Percentiles rank a stretch among this genome's conserved stretches.
phyloP scores from a whole-genome alignment of 1,140 invertebrate species.

The Helicoverpa armigera region DNA sequence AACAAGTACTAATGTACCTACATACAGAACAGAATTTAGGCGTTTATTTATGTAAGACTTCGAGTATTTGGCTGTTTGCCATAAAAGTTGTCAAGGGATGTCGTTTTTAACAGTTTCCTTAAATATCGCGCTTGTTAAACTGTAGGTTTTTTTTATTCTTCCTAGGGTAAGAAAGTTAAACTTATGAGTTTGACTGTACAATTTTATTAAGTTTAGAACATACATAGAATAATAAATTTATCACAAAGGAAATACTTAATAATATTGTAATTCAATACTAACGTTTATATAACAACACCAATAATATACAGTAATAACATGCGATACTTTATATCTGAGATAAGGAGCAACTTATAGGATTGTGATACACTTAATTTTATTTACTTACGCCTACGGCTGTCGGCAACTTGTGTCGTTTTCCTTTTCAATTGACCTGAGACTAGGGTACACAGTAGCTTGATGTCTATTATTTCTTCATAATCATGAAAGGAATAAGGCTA shows the following conservation, averaged over 20 bases:
- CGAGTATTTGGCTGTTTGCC: not conserved
- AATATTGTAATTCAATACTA: too few relatives aligned
- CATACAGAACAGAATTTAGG: not conserved
- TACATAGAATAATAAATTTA: too few relatives aligned
- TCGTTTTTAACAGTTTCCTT: slow-evolving; percentile 12
- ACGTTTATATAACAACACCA: too few relatives aligned
- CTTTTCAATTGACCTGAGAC: too few relatives aligned
- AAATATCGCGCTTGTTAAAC: not conserved
- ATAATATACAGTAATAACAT: too few relatives aligned
- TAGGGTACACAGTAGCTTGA: not conserved
- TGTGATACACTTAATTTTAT: too few relatives aligned
- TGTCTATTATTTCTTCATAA: not conserved
- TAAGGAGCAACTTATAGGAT: too few relatives aligned
- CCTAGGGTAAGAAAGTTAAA: too few relatives aligned
- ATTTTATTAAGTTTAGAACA: not conserved
- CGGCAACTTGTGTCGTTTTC: not conserved
- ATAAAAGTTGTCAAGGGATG: not conserved
- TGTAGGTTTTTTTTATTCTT: not conserved
- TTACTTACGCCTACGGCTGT: not conserved
- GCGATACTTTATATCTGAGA: too few relatives aligned
- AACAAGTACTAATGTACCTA: not conserved
- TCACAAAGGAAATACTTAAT: too few relatives aligned
- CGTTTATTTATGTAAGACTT: not conserved
- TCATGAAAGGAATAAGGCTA: not conserved
- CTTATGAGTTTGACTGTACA: not conserved